Percentiles rank a stretch among this genome's conserved stretches.
Conservation (phyloP, 2,888 invertebrate species). For the Geotrupes spiniger region DNA sequence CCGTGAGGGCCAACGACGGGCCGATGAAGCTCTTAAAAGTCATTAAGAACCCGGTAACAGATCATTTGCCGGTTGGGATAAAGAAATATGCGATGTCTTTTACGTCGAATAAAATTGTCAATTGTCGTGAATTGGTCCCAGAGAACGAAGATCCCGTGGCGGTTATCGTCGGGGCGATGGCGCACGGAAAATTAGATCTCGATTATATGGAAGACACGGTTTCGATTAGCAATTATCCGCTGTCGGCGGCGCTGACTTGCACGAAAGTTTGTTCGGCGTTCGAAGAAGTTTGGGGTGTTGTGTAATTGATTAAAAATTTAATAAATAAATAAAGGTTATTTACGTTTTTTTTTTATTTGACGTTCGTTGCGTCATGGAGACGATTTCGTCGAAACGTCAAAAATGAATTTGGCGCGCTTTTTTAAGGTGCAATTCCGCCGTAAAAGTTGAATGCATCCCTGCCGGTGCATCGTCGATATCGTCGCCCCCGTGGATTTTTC, state of each 20-base stretch:
- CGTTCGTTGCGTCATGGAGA: too few relatives aligned
- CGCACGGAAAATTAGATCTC: conserved; percentile 85
- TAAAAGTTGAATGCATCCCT: too few relatives aligned
- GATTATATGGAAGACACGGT: conserved; percentile 90
- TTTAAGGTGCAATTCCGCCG: too few relatives aligned
- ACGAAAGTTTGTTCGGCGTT: conserved; percentile 92
- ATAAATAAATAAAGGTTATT: too few relatives aligned
- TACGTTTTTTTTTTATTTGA: too few relatives aligned
- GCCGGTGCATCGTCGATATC: too few relatives aligned
- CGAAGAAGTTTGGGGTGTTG: conserved; percentile 89
- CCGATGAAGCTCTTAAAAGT: conserved; percentile 89
- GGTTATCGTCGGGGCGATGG: conserved; percentile 94
- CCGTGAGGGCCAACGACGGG: conserved; percentile 86
- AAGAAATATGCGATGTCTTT: conserved; percentile 89
- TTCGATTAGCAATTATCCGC: conserved; percentile 93
- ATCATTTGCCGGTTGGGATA: conserved; percentile 93
- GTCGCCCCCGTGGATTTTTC: too few relatives aligned
- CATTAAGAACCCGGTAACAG: conserved; percentile 93
- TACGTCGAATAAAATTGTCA: conserved; percentile 65
- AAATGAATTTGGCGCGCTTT: too few relatives aligned
- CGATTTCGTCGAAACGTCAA: too few relatives aligned
- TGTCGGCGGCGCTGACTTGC: conserved; percentile 95
- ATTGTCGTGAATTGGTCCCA: conserved; percentile 75
- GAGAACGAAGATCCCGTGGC: conserved; percentile 78
- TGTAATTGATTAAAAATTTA: too few relatives aligned